phyloP scores from a whole-genome alignment of 1,140 invertebrate species.

The Drosophila santomea region DNA sequence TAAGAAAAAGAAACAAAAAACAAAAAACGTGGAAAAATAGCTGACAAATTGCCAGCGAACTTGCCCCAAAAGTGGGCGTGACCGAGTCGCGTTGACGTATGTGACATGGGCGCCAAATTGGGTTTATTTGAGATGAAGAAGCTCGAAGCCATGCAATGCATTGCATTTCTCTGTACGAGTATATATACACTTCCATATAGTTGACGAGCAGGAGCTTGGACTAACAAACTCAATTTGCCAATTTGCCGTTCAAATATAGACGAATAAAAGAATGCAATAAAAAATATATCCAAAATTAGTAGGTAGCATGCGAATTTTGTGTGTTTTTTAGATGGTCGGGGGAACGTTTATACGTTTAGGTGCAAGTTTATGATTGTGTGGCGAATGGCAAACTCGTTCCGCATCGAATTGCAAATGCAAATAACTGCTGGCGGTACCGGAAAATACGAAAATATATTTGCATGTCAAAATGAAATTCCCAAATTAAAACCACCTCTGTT shows the following conservation, averaged over 20 bases:
- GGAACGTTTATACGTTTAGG: neutral
- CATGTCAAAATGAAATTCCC: conserved; percentile 9
- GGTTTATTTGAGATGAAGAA: conserved; percentile 54
- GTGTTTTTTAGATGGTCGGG: conserved; percentile 1
- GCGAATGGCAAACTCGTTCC: neutral
- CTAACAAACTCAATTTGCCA: conserved; percentile 73
- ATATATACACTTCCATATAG: neutral
- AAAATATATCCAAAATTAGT: conserved; percentile 68
- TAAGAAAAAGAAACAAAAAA: conserved; percentile 17
- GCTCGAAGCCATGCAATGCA: conserved; percentile 15
- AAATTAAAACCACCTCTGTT: conserved; percentile 2
- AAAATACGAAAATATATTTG: conserved; percentile 11
- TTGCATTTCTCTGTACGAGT: conserved; percentile 13
- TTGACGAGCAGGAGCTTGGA: conserved; percentile 3
- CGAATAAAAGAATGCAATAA: conserved; percentile 9
- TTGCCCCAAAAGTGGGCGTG: conserved; percentile 61
- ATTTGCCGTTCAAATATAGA: conserved; percentile 56
- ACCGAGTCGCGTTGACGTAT: conserved; percentile 71
- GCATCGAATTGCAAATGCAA: conserved; percentile 4
- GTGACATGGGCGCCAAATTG: conserved; percentile 82
- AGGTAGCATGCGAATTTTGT: conserved; percentile 58
- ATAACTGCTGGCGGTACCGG: conserved; percentile 9
- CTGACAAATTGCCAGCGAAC: conserved; percentile 77
- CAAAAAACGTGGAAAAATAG: conserved; percentile 42
- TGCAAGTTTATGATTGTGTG: conserved; percentile 4